These are phyloP conservation scores for Paramormyrops hopkinsi DNA, from an alignment of 2,797 vertebrate species.

Conservation along the genomic window DNA sequence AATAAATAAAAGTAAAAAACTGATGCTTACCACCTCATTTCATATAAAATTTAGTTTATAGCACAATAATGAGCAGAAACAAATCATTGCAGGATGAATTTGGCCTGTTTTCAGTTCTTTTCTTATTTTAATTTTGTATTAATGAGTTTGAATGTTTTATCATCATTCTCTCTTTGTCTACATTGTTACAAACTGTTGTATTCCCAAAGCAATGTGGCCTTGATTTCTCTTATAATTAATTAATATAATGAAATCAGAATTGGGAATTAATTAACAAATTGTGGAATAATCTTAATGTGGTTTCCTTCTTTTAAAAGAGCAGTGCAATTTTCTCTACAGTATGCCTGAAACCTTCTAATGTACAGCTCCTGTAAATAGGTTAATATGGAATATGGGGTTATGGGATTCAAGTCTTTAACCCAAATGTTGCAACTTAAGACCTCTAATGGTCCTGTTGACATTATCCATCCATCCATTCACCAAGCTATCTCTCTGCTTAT, in stretches of 20 bases:
- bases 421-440: not conserved
- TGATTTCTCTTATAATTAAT: conserved; percentile 16
- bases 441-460: not conserved
- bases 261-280: conserved; percentile 15
- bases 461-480: not conserved
- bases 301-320: not conserved
- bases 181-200: not conserved
- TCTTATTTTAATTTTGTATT: not conserved
- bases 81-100: not conserved
- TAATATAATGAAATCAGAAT: conserved; percentile 7
- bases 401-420: not conserved
- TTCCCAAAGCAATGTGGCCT: conserved; percentile 11
- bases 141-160: conserved; percentile 7
- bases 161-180: not conserved
- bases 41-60: not conserved
- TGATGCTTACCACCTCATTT: not conserved
- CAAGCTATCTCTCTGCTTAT: not conserved
- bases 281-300: not conserved
- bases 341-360: conserved; percentile 5
- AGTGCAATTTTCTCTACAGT: not conserved
- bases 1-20: not conserved
- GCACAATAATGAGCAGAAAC: not conserved
- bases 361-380: not conserved
- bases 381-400: not conserved
- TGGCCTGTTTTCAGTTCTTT: conserved; percentile 5